Base-by-base conservation (phyloP, 2,888 invertebrate species). In the Chrysolina oricalcia region DNA sequence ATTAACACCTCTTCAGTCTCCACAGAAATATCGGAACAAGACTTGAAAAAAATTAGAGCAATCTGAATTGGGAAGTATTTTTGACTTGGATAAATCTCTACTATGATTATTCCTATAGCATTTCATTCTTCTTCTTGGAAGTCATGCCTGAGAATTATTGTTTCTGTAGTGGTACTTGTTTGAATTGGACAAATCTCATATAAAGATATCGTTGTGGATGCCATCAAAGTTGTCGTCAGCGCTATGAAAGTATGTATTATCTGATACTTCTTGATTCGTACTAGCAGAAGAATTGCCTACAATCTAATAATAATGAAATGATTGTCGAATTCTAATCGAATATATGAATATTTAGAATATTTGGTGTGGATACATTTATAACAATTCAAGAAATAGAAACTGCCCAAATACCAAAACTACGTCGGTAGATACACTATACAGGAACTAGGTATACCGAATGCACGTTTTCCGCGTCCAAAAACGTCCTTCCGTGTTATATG, bases 11-110 rank as follows among this genome's bases (percentile, higher is more conserved):
- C 64, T 9, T 27, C 3, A 63, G 23, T 23, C 9, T 63, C 40
- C 10, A 63, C 46, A 13, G 2, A 2, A 9, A 15, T 3, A 46
- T 27, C 35, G n/a, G 27, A 50, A n/a, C 64, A 70, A 0, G 5
- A 9, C 13, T 62, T 70, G 2, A 63, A n/a, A 48, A 70, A 64
- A 43, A 46, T 3, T 46, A 21, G 48, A 19, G 72, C 50, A 9
- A 67, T 35, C 46, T 62, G 41, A 46, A 59, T 67, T 19, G 72
- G 72, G 6, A 73, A 74, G 70, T 76, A 76, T 50, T 64, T 23
- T 62, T 67, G 23, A 53, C 17, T 23, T 69, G 19, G 21, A 43
- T 21, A 73, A 69, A 69, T 69, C 35, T 73, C 23, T n/a, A 48
- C 4, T 46, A 73, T 69, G 35, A 73, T 73, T 64, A 63, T 69